Base-by-base conservation (phyloP, 1,140 invertebrate species). In the Daktulosphaira vitifoliae region DNA sequence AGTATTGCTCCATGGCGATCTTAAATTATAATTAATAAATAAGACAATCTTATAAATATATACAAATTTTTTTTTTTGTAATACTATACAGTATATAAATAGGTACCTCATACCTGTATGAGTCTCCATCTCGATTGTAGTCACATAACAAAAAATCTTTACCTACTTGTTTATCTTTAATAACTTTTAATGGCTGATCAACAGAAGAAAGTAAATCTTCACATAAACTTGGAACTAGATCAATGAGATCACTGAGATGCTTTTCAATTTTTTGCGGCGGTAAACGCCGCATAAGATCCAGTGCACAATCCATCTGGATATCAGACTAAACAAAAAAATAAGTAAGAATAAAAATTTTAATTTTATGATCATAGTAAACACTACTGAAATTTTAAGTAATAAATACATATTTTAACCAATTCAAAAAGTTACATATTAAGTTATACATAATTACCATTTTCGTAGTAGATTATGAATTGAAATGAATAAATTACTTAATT, bases 251-350 rank as follows among this genome's bases (percentile, higher is more conserved):
- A 76, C 89, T 91, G 49, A 99, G 79, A 78, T 98, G 98, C 76
- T 97, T 96, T 74, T 98, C 96, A 72, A 99, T 98, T 78, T 98
- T 90, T 78, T 99, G 96, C 68, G 97, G 97, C 69, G 97, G 97
- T 72, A 99, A 78, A 71, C 97, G 85, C 71, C 97, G 80, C 96
- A 99, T 99, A 71, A 99, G 81, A 81, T 99, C 97, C 71, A 99
- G 78, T 42, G 96, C 95, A 81, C 92, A 96, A 78, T 99, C 96
- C 82, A 99, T 88, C 78, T 98, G 94, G 78, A 94, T 87, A 73
- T 98, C 95, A 73, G 89, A 91, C 93, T 96, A 74, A 69, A 84
- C 83, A 6, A 26, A 0, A 44, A 53, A 48, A 22, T 33, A 46
- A 62, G 25, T 2, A 2, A 54, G 16, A 18, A 18, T 39, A 6